These are phyloP conservation scores for Lates japonicus DNA, from an alignment of 2,797 vertebrate genomes.

Conservation along the genomic window DNA sequence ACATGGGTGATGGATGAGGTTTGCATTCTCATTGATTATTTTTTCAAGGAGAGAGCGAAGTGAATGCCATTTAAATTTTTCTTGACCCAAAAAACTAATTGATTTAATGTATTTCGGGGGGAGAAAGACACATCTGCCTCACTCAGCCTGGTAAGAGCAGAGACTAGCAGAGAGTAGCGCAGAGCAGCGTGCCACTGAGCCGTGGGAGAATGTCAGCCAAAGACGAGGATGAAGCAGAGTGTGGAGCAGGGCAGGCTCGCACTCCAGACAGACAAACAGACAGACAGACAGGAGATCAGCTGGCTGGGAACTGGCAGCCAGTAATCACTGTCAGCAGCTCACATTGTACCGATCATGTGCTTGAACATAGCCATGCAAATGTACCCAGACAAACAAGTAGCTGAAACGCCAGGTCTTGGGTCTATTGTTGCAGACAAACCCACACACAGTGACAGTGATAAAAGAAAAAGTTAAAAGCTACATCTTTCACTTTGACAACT, in stretches of 20 bases:
- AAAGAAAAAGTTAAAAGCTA: neutral
- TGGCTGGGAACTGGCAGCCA: conserved; percentile 29
- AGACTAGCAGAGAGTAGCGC: neutral
- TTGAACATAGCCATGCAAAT: conserved; percentile 14
- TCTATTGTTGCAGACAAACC: neutral
- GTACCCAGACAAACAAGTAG: neutral
- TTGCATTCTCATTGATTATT: neutral
- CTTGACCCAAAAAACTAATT: neutral
- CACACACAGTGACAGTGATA: neutral
- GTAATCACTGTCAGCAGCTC: conserved; percentile 53
- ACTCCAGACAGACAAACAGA: conserved; percentile 23
- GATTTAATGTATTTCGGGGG: neutral
- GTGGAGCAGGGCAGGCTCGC: conserved; percentile 20
- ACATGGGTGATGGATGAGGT: conserved; percentile 7
- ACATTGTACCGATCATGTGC: conserved; percentile 11
- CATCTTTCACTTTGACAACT: conserved; percentile 45
- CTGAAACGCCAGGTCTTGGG: neutral
- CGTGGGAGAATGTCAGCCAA: conserved; percentile 48
- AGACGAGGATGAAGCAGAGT: conserved; percentile 36
- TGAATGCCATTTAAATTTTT: neutral
- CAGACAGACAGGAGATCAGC: conserved; percentile 39
- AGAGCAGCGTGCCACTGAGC: conserved; percentile 23
- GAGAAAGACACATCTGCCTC: neutral
- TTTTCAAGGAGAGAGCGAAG: neutral
- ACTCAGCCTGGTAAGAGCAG: conserved; percentile 8